Percentiles rank a stretch among this genome's conserved stretches.
Evolutionary conservation across 2,797 vertebrate genomes (phyloP).

Genomic region (Onychomys arenicola): DNA sequence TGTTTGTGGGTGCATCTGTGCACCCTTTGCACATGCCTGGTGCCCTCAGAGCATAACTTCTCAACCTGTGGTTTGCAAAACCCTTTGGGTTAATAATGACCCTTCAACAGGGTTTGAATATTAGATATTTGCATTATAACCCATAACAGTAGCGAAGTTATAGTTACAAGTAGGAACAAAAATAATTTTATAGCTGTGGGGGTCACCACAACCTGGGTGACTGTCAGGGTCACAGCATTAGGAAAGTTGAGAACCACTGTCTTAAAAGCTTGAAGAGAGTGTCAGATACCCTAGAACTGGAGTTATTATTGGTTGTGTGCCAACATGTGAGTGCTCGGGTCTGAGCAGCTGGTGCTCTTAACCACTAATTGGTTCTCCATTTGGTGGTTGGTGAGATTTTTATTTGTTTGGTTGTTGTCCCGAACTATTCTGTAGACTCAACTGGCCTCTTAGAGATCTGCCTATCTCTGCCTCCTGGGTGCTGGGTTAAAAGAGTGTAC

Average conservation of each 20-base stretch:
- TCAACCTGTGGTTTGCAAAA: background rate
- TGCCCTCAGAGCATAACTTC: background rate
- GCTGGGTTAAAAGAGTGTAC: background rate
- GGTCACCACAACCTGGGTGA: too few relatives aligned
- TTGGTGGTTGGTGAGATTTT: too few relatives aligned
- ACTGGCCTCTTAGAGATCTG: background rate
- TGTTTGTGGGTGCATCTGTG: background rate
- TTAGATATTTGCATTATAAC: background rate
- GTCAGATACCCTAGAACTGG: background rate
- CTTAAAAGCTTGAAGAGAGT: background rate
- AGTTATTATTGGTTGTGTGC: background rate
- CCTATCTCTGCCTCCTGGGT: background rate
- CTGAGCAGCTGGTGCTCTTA: background rate
- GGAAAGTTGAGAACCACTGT: background rate
- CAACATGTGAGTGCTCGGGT: background rate
- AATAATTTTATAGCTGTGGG: background rate
- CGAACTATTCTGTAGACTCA: background rate
- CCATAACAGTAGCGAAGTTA: background rate
- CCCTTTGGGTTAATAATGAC: background rate
- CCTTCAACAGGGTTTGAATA: background rate
- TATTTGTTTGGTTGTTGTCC: background rate
- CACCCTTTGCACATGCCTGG: background rate
- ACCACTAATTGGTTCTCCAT: background rate
- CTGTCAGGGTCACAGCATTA: background rate
- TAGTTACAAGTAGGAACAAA: background rate